Evolutionary conservation across 2,797 vertebrate species (phyloP), one percentile per base, ranked within the genome.

Genomic region (Rallus crepitans): DNA sequence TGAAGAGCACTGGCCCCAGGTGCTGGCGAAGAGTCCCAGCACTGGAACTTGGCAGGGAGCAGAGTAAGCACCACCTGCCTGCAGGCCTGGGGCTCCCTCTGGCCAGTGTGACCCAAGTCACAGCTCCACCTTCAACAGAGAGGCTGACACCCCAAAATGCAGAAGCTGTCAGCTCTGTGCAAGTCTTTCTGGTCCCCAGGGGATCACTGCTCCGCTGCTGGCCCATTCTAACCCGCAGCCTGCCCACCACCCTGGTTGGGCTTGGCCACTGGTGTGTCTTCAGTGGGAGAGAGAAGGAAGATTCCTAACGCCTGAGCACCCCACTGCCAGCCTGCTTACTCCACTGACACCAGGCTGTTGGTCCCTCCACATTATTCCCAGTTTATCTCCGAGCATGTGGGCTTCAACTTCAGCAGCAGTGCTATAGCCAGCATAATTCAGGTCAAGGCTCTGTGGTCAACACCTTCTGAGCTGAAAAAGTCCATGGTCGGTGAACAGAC

Each of bases 131-230:
- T 59, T 57, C 45, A 7, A 18, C 33, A 73, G 73, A 25, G 59
- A 27, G 52, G 9, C 60, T n/a, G 12, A 16, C 20, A 13, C 45
- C 27, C 28, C 20, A 37, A 37, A 23, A 28, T 14, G 18, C 37
- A 2, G 2, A 30, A n/a, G 11, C 35, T 1, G 4, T 12, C 39
- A 85, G 47, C 39, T 15, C 9, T 4, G 1, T 2, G 2, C 14
- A 9, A 57, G 23, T 50, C 35, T 16, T 6, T 33, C 25, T 42
- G 12, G 28, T 7, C 15, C 33, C 37, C 12, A 14, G 35, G 27
- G 39, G 9, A 40, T 35, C 19, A 14, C 48, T 6, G 30, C 61
- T 39, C 33, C 13, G 3, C 55, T 2, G 2, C 40, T 56, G 63
- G 17, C 15, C 28, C 1, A 3, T 7, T 5, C 11, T 19, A 24